Base-by-base conservation (phyloP, 2,888 invertebrate species). In the Eupithecia subumbrata region DNA sequence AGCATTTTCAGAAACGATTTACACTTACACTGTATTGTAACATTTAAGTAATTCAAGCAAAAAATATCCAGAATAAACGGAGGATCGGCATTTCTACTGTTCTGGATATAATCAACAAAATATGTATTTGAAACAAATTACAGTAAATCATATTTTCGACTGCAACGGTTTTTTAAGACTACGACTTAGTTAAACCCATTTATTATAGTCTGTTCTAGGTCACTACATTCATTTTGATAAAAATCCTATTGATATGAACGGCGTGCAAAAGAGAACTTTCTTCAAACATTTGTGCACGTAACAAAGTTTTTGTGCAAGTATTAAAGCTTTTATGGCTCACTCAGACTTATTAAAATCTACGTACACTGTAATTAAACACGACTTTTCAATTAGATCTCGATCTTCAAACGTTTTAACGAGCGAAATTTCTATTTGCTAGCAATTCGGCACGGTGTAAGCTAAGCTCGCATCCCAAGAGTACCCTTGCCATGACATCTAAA, bases 401-500 rank as follows among this genome's bases (percentile, higher is more conserved):
- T 75, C 77, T 81, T 82, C 78, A 81, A 81, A 67, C 73, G 72
- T 69, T 76, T 82, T 80, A 75, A 82, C 76, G 78, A 81, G 40
- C 52, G 70, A 72, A 69, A 74, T 72, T 67, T 72, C 66, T 78
- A 75, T 76, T 79, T 77, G 74, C 64, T 73, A 77, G 78, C 79
- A 77, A 76, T 82, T 82, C 81, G 80, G 80, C 79, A 76, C 80
- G 81, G 81, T 82, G 81, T 82, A 80, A 82, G 75, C 75, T 81
- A 68, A 81, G 82, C 81, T 79, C 74, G 75, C 82, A 80, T 80
- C 76, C 79, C 78, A 73, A 75, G 78, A 60, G 78, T 90, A 92
- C 91, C 95, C 94, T 95, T 94, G 92, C 86, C 90, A 79, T 92
- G 95, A 95, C 94, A 92, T 94, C 91, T 88, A 92, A 90, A 85